A percentile compares a stretch with the other conserved stretches of the same genome.
Evolutionary conservation across 2,888 invertebrate species (phyloP).

Genomic region (Rhabditophanes sp.): DNA sequence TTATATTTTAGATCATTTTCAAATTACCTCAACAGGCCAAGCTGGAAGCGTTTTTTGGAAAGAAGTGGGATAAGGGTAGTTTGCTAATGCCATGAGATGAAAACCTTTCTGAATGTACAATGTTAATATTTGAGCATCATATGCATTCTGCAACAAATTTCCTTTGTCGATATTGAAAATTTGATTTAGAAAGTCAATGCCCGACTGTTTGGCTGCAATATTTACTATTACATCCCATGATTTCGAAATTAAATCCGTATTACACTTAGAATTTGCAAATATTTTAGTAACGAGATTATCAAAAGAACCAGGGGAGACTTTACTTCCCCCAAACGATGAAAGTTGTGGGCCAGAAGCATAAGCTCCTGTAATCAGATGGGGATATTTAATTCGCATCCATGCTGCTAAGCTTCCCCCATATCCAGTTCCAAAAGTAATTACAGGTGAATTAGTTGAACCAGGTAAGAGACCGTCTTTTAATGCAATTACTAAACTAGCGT

Average conservation of each 20-base stretch:
- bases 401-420: conserved; percentile 93
- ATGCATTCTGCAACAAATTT: conserved; percentile 6
- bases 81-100: conserved; percentile 70
- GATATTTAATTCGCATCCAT: conserved; percentile 87
- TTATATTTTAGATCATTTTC: neutral
- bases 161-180: conserved; percentile 14
- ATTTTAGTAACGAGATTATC: conserved; percentile 59
- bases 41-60: conserved; percentile 64
- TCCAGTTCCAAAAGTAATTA: conserved; percentile 69
- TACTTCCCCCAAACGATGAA: conserved; percentile 59
- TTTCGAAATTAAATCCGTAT: conserved; percentile 58
- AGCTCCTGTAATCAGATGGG: conserved; percentile 64
- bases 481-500: no score
- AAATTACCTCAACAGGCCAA: conserved; percentile 56
- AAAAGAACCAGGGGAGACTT: conserved; percentile 20
- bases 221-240: conserved; percentile 54
- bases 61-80: conserved; percentile 73
- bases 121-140: conserved; percentile 3
- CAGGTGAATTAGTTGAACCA: no score
- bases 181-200: conserved; percentile 12
- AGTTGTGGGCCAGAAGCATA: conserved; percentile 87
- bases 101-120: conserved; percentile 5
- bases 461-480: no score
- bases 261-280: conserved; percentile 48
- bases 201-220: conserved; percentile 2